Evolutionary conservation across 2,888 invertebrate genomes (phyloP), one percentile per base, ranked within the genome.

Genomic region (Taenaris catops): DNA sequence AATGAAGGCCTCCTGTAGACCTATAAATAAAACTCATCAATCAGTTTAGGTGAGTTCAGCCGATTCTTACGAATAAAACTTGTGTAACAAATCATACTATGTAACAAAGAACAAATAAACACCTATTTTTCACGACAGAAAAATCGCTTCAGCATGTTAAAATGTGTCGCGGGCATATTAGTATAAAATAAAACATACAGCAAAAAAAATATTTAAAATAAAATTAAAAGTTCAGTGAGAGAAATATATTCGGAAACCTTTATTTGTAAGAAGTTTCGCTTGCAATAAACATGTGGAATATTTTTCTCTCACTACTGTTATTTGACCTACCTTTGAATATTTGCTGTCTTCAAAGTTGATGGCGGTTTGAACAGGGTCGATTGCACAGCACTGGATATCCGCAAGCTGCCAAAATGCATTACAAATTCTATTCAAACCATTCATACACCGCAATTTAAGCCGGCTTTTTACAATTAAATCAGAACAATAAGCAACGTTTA

Each of bases 401-500:
- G 31, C 31, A 35, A 27, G 47, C 53, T 54, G 57, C 42, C 51
- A 51, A 57, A 49, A 48, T 48, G 45, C 32, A 51, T 46, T 40
- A 48, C 44, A 49, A 34, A 26, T 26, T 35, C 29, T 33, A 28
- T 39, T 33, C 34, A 38, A 39, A 34, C 20, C 17, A 20, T 26
- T 26, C 12, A 10, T 11, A 20, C n/a, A 25, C 25, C 20, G 19
- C 25, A 20, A 17, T 12, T 17, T 18, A 6, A 19, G 2, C 18
- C 10, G 14, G 8, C n/a, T 24, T 8, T 19, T 20, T 9, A 12
- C 10, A 14, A 8, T 16, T 9, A 28, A 10, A 10, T 4, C 14
- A 8, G 9, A n/a, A 29, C 18, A 6, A 5, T 8, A 9, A n/a
- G 10, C 6, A 9, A 9, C 2, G 24, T 16, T 8, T 2, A 10